Conservation (phyloP, 2,888 invertebrate species). For the Microctonus aethiopoides region DNA sequence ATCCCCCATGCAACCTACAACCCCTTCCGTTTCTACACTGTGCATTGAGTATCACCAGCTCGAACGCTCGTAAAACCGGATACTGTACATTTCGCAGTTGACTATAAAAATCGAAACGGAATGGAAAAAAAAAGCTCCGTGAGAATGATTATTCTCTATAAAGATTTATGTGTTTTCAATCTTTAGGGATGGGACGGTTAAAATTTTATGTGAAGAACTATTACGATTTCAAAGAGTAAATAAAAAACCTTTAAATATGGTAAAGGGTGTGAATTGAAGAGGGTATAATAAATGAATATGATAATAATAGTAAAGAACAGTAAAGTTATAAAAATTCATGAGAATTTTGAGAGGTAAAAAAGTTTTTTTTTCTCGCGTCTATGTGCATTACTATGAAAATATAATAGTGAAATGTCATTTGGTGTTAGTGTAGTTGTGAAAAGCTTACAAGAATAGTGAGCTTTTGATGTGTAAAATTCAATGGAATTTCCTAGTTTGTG, state of each 20-base stretch:
- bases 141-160: conserved; percentile 4
- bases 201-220: background rate
- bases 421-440: background rate
- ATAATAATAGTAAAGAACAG: background rate
- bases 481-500: background rate
- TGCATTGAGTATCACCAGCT: background rate
- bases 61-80: conserved; percentile 1
- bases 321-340: background rate
- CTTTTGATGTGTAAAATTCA: background rate
- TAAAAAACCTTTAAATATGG: background rate
- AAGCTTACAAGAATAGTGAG: background rate
- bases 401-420: background rate
- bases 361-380: background rate
- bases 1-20: background rate
- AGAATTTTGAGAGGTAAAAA: background rate
- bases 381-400: background rate
- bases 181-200: background rate
- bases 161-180: background rate
- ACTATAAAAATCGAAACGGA: background rate
- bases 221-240: background rate
- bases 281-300: background rate
- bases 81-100: background rate
- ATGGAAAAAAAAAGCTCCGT: background rate
- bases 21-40: background rate
- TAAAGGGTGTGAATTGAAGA: background rate